A percentile compares a stretch with the other conserved stretches of the same genome.
These are phyloP conservation scores for Phalacrocorax aristotelis DNA, from an alignment of 2,113 vertebrate genomes.

Conservation along the genomic window DNA sequence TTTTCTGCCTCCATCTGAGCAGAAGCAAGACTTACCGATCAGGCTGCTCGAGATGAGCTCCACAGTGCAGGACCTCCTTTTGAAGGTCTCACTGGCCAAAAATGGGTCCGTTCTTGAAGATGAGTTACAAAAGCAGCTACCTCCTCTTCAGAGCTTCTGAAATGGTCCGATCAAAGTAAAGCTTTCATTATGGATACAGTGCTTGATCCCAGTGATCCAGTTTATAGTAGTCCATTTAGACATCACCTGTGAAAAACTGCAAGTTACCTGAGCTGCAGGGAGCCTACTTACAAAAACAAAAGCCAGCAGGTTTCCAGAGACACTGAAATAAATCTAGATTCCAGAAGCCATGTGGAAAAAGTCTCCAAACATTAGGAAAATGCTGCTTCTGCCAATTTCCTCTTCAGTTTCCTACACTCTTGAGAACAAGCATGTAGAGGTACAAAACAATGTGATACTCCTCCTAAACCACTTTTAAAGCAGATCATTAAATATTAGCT, in stretches of 20 bases:
- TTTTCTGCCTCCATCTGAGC: not conserved
- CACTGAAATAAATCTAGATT: not conserved
- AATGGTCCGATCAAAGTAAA: not conserved
- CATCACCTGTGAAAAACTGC: not conserved
- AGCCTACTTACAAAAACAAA: not conserved
- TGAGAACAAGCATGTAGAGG: not conserved
- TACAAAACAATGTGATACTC: not conserved
- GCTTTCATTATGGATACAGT: not conserved
- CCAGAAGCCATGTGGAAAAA: not conserved
- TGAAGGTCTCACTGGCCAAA: not conserved
- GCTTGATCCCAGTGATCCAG: not conserved
- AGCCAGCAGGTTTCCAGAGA: not conserved
- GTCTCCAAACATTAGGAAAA: not conserved
- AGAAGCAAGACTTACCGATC: not conserved
- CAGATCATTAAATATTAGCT: not conserved
- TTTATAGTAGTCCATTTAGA: not conserved
- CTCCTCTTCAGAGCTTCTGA: not conserved
- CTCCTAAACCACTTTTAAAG: not conserved
- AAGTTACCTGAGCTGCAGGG: not conserved
- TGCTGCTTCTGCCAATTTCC: not conserved
- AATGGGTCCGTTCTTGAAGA: not conserved
- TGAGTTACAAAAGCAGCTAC: not conserved
- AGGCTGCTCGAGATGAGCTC: not conserved
- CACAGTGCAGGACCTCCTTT: not conserved
- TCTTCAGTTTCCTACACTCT: not conserved